Conservation (phyloP, 2,113 vertebrate genomes). For the Grallaria varia region DNA sequence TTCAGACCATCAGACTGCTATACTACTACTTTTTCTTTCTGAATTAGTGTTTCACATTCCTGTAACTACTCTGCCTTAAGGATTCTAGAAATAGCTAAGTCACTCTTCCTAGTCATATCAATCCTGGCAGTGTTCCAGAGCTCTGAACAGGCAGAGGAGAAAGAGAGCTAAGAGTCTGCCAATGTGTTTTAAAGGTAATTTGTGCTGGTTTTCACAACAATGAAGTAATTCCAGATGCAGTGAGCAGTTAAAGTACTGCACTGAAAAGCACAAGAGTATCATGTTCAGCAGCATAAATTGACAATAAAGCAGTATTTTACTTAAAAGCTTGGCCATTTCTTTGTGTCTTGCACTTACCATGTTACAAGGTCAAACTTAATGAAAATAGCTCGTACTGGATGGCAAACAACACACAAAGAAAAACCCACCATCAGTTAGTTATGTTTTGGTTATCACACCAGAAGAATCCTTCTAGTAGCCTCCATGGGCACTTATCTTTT, state of each 20-base stretch:
- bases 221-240: neutral
- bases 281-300: neutral
- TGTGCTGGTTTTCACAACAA: neutral
- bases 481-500: neutral
- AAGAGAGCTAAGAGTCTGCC: neutral
- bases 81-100: slow-evolving; percentile 50
- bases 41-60: neutral
- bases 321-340: neutral
- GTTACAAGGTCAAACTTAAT: neutral
- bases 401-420: neutral
- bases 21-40: neutral
- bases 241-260: neutral
- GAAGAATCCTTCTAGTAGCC: neutral
- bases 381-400: neutral
- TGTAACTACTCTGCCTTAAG: slow-evolving; percentile 3
- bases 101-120: slow-evolving; percentile 33
- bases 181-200: slow-evolving; percentile 1
- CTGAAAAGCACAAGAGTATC: neutral
- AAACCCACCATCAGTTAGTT: neutral
- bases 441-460: neutral
- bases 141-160: slow-evolving; percentile 2
- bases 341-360: neutral
- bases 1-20: neutral
- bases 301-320: neutral
- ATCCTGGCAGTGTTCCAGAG: neutral